These are phyloP conservation scores for Eumeta japonica DNA, from an alignment of 1,140 invertebrate species.

Conservation along the genomic window DNA sequence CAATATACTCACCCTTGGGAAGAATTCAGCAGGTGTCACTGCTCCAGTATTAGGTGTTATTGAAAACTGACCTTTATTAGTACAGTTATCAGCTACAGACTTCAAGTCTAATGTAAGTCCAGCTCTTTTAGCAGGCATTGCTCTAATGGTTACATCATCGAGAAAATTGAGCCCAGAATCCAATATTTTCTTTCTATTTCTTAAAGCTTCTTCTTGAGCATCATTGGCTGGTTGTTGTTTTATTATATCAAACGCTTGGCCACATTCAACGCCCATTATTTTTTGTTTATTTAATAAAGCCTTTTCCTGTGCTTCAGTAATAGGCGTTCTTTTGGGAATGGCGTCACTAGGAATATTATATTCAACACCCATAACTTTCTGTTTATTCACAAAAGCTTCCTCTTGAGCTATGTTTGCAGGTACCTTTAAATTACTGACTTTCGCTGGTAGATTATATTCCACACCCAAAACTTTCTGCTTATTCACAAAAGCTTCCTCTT, in stretches of 20 bases:
- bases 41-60: conserved; percentile 27
- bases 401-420: conserved; percentile 35
- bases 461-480: conserved; percentile 14
- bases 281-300: conserved; percentile 16
- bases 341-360: conserved; percentile 12
- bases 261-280: conserved; percentile 13
- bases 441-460: conserved; percentile 8
- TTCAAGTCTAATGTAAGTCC: conserved; percentile 47
- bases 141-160: neutral
- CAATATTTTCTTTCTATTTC: conserved; percentile 27
- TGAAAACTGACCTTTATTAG: conserved; percentile 13
- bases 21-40: conserved; percentile 43
- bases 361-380: conserved; percentile 30
- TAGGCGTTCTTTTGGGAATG: conserved; percentile 7
- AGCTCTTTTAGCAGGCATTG: conserved; percentile 20
- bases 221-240: conserved; percentile 28
- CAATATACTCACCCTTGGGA: conserved; percentile 36
- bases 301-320: conserved; percentile 14
- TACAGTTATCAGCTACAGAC: conserved; percentile 25
- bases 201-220: conserved; percentile 33
- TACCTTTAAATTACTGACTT: conserved; percentile 16
- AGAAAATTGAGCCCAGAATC: conserved; percentile 23
- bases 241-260: conserved; percentile 1
- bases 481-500: conserved; percentile 15
- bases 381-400: conserved; percentile 29